Conservation (phyloP, 2,888 invertebrate genomes). For the Boloria selene region DNA sequence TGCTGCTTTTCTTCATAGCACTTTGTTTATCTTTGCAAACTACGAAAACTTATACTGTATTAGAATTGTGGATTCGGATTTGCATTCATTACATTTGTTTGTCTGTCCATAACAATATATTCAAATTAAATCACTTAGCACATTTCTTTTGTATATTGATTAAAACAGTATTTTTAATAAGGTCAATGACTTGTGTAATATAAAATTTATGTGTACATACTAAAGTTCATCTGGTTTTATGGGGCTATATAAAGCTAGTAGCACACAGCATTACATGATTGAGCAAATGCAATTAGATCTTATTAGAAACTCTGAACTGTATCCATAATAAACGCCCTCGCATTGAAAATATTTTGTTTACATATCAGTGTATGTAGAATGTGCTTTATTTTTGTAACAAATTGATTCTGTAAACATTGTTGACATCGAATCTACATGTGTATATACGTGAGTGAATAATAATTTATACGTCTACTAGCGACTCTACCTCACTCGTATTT, state of each 20-base stretch:
- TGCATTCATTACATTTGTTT: conserved; percentile 19
- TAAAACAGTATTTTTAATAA: too few species aligned
- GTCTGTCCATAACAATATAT: neutral
- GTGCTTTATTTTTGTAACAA: too few species aligned
- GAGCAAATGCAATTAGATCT: conserved; percentile 15
- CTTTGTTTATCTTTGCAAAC: conserved; percentile 17
- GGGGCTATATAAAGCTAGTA: conserved; percentile 8
- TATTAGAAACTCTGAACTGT: conserved; percentile 9
- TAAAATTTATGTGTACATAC: neutral
- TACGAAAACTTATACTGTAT: conserved; percentile 17
- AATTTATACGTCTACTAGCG: too few species aligned
- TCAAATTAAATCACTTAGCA: neutral
- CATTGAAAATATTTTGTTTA: neutral
- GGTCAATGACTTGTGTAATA: too few species aligned
- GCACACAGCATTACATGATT: conserved; percentile 1
- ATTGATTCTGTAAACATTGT: too few species aligned
- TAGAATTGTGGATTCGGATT: conserved; percentile 20
- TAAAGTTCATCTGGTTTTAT: conserved; percentile 10
- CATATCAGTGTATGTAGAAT: too few species aligned
- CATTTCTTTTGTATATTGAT: too few species aligned
- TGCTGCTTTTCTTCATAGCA: conserved; percentile 10
- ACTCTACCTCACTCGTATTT: too few species aligned
- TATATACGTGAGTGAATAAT: too few species aligned
- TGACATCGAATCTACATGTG: too few species aligned
- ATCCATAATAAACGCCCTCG: neutral